These are phyloP conservation scores for Clarias gariepinus DNA, from an alignment of 2,113 vertebrate genomes.

Conservation along the genomic window DNA sequence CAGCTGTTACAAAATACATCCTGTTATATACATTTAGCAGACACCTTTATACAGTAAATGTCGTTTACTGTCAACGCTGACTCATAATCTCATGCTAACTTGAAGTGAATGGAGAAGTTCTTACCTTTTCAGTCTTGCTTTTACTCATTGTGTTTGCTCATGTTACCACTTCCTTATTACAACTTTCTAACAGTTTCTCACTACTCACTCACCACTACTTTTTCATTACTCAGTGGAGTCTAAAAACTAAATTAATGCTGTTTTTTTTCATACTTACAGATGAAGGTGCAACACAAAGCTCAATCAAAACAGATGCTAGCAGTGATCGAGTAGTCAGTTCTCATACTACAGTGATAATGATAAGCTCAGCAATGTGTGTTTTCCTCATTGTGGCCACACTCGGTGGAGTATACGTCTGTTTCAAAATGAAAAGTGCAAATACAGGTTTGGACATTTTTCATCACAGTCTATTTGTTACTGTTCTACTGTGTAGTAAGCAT, in stretches of 20 bases:
- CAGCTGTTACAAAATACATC: background rate
- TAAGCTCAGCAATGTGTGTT: background rate
- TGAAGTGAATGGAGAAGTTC: background rate
- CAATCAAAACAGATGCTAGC: background rate
- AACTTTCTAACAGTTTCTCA: background rate
- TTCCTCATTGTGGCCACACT: background rate
- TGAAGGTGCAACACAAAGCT: background rate
- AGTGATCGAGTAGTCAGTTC: background rate
- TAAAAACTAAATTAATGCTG: background rate
- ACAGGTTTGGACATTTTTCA: background rate
- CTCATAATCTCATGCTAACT: background rate
- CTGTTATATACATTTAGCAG: background rate
- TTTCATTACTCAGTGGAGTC: background rate
- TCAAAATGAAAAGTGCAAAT: background rate
- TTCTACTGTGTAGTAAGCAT: background rate
- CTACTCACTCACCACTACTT: background rate
- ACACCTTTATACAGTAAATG: background rate
- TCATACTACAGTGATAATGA: background rate
- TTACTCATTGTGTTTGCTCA: background rate
- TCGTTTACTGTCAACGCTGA: background rate
- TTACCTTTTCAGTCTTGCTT: background rate
- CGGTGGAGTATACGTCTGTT: background rate
- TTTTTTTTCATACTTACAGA: background rate
- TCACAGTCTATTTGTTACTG: background rate
- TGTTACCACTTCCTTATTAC: background rate